These are phyloP conservation scores for Columba guinea DNA, from an alignment of 2,797 vertebrate genomes.

Conservation along the genomic window DNA sequence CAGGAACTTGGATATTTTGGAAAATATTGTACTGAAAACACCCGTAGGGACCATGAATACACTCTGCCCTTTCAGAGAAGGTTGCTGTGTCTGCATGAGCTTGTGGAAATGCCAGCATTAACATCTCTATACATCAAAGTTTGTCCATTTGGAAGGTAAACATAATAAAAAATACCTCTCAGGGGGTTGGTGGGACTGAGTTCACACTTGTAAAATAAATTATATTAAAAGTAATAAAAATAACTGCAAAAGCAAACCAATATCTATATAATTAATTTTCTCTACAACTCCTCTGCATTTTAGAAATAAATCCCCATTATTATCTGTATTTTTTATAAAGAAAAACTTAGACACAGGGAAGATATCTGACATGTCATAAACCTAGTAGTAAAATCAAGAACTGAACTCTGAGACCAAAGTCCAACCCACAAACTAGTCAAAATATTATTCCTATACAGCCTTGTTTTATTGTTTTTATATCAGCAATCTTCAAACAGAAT, in stretches of 20 bases:
- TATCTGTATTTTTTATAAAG: background rate
- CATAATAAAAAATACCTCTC: background rate
- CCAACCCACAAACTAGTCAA: background rate
- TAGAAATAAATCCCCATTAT: background rate
- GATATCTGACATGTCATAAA: background rate
- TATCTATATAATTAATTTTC: background rate
- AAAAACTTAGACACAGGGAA: background rate
- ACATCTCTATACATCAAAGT: conserved; percentile 11
- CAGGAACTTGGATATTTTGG: background rate
- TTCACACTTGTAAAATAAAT: conserved; percentile 3
- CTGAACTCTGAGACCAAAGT: background rate
- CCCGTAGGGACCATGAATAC: background rate
- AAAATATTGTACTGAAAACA: background rate
- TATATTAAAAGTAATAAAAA: background rate
- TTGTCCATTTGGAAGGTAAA: conserved; percentile 22
- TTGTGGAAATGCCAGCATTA: conserved; percentile 15
- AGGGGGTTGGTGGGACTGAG: background rate
- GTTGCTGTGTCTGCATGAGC: background rate
- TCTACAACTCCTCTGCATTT: background rate
- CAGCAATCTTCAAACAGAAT: background rate
- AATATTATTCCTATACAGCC: background rate
- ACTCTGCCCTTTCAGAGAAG: background rate
- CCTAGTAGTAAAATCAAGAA: background rate
- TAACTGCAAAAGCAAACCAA: background rate
- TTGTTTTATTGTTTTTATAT: background rate